Conservation (phyloP, 2,797 vertebrate species). For the Miichthys miiuy region DNA sequence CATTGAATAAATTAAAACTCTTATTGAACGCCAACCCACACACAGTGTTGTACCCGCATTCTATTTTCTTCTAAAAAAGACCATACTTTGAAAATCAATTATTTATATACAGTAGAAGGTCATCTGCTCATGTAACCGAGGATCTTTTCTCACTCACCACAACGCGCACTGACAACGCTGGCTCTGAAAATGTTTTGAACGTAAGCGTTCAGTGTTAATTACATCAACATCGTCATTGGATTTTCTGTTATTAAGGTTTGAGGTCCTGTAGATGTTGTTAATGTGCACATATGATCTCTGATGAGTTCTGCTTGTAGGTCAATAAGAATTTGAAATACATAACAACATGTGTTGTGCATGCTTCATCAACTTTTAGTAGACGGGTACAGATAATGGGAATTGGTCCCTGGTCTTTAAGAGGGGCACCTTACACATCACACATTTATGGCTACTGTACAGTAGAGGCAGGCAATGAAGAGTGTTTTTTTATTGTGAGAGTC, state of each 20-base stretch:
- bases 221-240: background rate
- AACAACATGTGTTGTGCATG: slow-evolving; percentile 28
- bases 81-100: slow-evolving; percentile 19
- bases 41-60: slow-evolving; percentile 17
- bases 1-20: slow-evolving; percentile 27
- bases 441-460: slow-evolving; percentile 42
- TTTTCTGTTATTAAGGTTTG: slow-evolving; percentile 2
- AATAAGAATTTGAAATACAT: slow-evolving; percentile 39
- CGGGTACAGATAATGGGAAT: slow-evolving; percentile 41
- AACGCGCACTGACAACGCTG: background rate
- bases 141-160: background rate
- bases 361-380: slow-evolving; percentile 49
- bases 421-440: slow-evolving; percentile 41
- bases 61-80: slow-evolving; percentile 7
- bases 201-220: background rate
- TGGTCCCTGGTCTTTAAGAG: slow-evolving; percentile 40
- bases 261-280: background rate
- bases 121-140: slow-evolving; percentile 19
- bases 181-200: background rate
- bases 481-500: slow-evolving; percentile 17
- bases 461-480: slow-evolving; percentile 25
- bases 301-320: background rate
- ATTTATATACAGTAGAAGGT: slow-evolving; percentile 33
- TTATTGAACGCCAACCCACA: slow-evolving; percentile 23
- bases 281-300: slow-evolving; percentile 9